A percentile compares a stretch with the other conserved stretches of the same genome.
These are phyloP conservation scores for Dolichoris vasculosae DNA, from an alignment of 1,140 invertebrate species.

Conservation along the genomic window DNA sequence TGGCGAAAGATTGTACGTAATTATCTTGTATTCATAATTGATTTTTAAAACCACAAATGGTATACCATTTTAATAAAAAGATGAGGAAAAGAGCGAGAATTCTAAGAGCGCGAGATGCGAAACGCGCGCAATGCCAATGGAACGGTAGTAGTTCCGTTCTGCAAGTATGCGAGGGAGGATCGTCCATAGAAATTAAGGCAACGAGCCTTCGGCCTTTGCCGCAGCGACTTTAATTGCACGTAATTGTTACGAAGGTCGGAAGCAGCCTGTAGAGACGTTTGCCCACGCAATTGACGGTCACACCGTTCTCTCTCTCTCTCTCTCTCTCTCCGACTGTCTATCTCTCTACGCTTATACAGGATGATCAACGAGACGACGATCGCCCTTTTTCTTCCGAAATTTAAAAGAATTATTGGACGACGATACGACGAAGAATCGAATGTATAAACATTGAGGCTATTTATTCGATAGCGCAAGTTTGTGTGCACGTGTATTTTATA, in stretches of 20 bases:
- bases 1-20: no score
- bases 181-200: constrained; percentile 62
- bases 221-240: constrained; percentile 67
- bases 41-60: background rate
- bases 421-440: no score
- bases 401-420: background rate
- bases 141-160: constrained; percentile 49
- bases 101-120: background rate
- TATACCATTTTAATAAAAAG: background rate
- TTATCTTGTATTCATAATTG: background rate
- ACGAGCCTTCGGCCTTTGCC: constrained; percentile 62
- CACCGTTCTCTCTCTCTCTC: constrained; percentile 52
- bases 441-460: no score
- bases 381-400: background rate
- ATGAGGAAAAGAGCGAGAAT: background rate
- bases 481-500: no score
- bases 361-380: background rate
- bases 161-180: constrained; percentile 57
- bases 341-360: background rate
- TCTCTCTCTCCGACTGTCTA: background rate
- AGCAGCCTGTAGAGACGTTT: constrained; percentile 65
- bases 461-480: no score
- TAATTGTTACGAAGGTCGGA: constrained; percentile 72
- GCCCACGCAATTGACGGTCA: constrained; percentile 67
- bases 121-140: background rate